These are phyloP conservation scores for Tangara arthus DNA, from an alignment of 2,797 vertebrate species.

Conservation along the genomic window DNA sequence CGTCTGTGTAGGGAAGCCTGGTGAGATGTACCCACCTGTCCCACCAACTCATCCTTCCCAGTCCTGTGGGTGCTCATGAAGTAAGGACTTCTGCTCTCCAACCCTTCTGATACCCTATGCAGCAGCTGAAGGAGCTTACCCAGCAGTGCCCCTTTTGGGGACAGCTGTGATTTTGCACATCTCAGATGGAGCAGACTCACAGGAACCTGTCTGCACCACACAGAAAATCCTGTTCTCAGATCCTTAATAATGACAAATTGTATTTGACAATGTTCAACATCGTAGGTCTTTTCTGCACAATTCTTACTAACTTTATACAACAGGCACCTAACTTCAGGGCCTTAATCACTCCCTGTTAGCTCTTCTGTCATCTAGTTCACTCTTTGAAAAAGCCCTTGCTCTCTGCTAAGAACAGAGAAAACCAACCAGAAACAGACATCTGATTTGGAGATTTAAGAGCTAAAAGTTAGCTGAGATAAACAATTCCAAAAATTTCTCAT, in stretches of 20 bases:
- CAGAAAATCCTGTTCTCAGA: background rate
- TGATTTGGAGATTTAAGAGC: background rate
- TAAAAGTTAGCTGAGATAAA: background rate
- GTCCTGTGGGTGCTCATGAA: background rate
- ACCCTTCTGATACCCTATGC: background rate
- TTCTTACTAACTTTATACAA: background rate
- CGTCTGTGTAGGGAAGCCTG: background rate
- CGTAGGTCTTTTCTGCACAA: background rate
- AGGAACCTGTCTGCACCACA: background rate
- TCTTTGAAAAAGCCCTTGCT: background rate
- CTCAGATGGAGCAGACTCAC: background rate
- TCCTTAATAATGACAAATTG: background rate
- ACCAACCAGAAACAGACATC: background rate
- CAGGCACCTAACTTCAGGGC: background rate
- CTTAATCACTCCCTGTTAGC: background rate
- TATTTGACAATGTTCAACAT: background rate
- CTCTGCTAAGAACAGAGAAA: background rate
- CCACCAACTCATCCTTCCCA: background rate
- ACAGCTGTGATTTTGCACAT: background rate
- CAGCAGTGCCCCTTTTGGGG: background rate
- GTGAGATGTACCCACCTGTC: background rate
- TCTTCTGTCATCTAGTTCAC: background rate
- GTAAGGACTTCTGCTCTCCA: background rate
- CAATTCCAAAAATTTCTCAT: background rate
- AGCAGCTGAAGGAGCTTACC: background rate